Base-by-base conservation (phyloP, 2,797 vertebrate species). In the Acomys russatus region DNA sequence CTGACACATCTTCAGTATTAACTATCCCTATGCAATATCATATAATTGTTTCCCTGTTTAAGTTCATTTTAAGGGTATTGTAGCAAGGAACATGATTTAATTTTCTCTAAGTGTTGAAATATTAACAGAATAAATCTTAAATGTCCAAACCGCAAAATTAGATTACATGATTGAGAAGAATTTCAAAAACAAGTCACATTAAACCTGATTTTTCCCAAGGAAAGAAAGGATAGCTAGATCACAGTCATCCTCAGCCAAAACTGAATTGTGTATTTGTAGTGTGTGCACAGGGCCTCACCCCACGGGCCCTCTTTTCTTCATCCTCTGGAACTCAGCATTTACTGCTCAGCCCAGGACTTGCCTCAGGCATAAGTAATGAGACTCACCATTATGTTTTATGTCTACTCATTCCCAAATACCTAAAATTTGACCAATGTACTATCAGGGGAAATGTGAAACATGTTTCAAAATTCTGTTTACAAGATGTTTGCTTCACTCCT, bases 61-160 rank as follows among this genome's bases (percentile, higher is more conserved):
- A 95, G 76, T 96, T 79, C 17, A 89, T 92, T 89, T 74, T 89
- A 88, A 76, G 79, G 51, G 90, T 88, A 91, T 1, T 83, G 6
- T 86, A 54, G n/a, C 22, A 66, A 9, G 87, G 28, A 44, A 51
- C 70, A 70, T 77, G 49, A 93, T 79, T 97, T 82, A 74, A 93
- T 97, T 90, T 94, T 70, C 86, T 56, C 49, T 90, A 59, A 30
- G 51, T 51, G 6, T 35, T 96, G 78, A 86, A 88, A 90, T 77
- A 91, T 83, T 87, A 91, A 59, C 5, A 97, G 66, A 59, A 96
- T 87, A 83, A 93, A 95, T 93, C 49, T 92, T 14, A 54, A 90
- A 74, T 70, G 59, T 92, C 59, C 61, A 94, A 77, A 82, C 74
- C 7, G 17, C 18, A 94, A 78, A 85, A 84, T 96, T 56, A 83